A percentile compares a stretch with the other conserved stretches of the same genome.
Conservation (phyloP, 2,888 invertebrate species). For the Eilema depressum region DNA sequence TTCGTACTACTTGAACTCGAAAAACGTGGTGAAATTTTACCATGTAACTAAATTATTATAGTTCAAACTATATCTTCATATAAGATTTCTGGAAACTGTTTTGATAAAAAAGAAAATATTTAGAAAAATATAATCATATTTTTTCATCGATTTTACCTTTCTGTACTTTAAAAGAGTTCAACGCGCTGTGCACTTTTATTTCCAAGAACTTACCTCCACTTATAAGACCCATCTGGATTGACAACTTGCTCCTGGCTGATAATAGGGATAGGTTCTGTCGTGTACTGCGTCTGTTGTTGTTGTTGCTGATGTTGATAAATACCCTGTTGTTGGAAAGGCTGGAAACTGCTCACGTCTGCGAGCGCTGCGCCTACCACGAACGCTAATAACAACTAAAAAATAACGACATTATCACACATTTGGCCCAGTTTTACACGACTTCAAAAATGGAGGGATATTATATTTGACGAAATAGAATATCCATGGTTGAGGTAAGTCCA, state of each 20-base stretch:
- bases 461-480: too few species aligned
- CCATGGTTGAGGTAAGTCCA: too few species aligned
- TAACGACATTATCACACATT: not conserved
- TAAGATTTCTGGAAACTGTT: too few species aligned
- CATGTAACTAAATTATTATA: not conserved
- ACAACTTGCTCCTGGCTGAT: conserved; percentile 89
- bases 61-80: not conserved
- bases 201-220: conserved; percentile 75
- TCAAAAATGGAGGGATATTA: too few species aligned
- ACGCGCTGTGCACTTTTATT: conserved; percentile 7
- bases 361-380: conserved; percentile 52
- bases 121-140: too few species aligned
- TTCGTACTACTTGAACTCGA: too few species aligned
- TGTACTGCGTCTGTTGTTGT: conserved; percentile 70
- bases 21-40: not conserved
- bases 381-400: conserved; percentile 57
- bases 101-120: too few species aligned
- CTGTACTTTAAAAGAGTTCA: conserved; percentile 1
- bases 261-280: conserved; percentile 89
- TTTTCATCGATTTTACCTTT: too few species aligned
- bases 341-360: conserved; percentile 75
- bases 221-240: conserved; percentile 90
- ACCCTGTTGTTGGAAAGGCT: conserved; percentile 62
- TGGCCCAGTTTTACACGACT: too few species aligned
- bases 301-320: conserved; percentile 61